Evolutionary conservation across 2,888 invertebrate species (phyloP).

Genomic region (Dendrolimus pini): DNA sequence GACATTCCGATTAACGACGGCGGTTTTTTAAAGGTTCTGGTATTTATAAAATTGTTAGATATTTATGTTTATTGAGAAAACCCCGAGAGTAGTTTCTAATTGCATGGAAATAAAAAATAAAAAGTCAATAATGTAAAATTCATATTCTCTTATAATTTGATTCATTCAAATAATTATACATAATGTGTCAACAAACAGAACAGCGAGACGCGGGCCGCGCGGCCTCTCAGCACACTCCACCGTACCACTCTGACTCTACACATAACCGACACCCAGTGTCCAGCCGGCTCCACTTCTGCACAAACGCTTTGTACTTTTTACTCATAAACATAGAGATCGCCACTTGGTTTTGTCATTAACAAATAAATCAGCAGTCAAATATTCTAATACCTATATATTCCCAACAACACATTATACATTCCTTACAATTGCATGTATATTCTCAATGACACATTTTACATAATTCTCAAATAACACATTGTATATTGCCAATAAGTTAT

Average conservation of each 20-base stretch:
- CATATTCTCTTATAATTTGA: slow-evolving; percentile 76
- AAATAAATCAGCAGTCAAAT: neutral
- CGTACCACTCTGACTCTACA: slow-evolving; percentile 15
- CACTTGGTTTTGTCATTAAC: slow-evolving; percentile 19
- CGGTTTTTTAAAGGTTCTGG: no score
- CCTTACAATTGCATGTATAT: no score
- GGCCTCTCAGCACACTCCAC: slow-evolving; percentile 26
- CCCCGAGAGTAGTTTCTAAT: no score
- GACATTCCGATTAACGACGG: no score
- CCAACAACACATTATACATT: no score
- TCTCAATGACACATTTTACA: no score
- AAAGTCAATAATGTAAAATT: slow-evolving; percentile 47
- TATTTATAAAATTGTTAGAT: no score
- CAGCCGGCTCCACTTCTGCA: slow-evolving; percentile 68
- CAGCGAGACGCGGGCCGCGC: slow-evolving; percentile 65
- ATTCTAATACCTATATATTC: no score
- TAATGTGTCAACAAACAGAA: slow-evolving; percentile 74
- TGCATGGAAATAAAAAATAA: slow-evolving; percentile 23
- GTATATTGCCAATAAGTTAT: no score
- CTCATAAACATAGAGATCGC: slow-evolving; percentile 26
- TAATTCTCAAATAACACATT: no score
- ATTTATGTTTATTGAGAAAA: no score
- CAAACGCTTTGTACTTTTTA: slow-evolving; percentile 68
- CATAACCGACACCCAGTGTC: slow-evolving; percentile 26
- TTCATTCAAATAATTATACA: slow-evolving; percentile 76